These are phyloP conservation scores for Bolinopsis microptera DNA, from an alignment of 37 sponge, comb jelly and placozoan genomes.

Conservation along the genomic window DNA sequence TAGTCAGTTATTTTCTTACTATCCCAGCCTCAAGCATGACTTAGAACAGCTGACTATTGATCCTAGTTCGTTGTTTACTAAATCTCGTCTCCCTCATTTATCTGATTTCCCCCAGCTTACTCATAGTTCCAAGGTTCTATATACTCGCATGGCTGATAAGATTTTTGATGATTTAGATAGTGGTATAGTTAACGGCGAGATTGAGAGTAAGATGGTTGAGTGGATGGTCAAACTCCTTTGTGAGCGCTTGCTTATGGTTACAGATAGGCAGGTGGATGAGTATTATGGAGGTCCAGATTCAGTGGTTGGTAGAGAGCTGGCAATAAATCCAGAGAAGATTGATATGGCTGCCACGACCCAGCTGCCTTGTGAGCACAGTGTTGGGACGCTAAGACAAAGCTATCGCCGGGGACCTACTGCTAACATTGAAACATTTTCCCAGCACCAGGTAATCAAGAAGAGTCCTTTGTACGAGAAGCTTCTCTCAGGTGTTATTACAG, in stretches of 20 bases:
- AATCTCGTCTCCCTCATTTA: neutral
- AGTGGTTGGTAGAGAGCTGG: neutral
- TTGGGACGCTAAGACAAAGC: neutral
- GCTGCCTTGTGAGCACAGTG: constrained; percentile 29
- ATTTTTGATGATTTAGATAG: neutral
- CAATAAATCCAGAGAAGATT: neutral
- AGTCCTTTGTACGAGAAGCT: neutral
- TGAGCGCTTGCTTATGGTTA: neutral
- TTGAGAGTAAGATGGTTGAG: neutral
- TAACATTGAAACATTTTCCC: neutral
- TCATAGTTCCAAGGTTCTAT: neutral
- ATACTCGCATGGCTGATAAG: neutral
- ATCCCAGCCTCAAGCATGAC: neutral
- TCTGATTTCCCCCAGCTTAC: neutral
- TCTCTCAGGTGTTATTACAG: neutral
- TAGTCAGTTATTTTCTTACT: neutral
- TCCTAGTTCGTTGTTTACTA: neutral
- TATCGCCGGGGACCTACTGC: neutral
- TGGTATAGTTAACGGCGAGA: neutral
- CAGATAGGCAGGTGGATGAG: constrained; percentile 13
- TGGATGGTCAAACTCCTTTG: neutral
- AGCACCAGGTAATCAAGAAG: neutral
- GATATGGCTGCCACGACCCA: neutral
- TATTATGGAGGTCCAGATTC: constrained; percentile 14
- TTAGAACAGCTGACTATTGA: constrained; percentile 8